Evolutionary conservation across 2,888 invertebrate genomes (phyloP), one percentile per base, ranked within the genome.

Genomic region (Disparrhopalites patrizii): DNA sequence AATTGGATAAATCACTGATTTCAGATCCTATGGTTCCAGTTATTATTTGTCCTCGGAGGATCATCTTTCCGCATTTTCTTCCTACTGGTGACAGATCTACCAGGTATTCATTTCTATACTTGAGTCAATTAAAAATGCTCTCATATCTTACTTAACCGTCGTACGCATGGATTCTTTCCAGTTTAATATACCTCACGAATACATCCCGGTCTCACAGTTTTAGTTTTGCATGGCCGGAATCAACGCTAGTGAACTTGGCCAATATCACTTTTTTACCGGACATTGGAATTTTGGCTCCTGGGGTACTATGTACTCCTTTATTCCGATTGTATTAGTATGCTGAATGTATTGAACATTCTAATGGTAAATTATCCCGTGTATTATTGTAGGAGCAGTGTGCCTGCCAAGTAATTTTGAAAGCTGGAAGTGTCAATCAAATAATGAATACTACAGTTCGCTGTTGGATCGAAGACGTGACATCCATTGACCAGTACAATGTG

Each of bases 161-260:
- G n/a, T n/a, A n/a, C 15, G 38, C 10, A 36, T 10, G 38, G 15
- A 8, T n/a, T 27, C 52, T 28, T 2, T 31, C 23, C 13, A 70
- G 66, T 23, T n/a, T 70, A 3, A 66, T 74, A 3, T 74, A 72
- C 40, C 56, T 74, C 1, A 72, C 71, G 4, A 74, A 74, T 56
- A 23, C 66, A 10, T 72, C 72, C 7, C 13, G 65, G 18, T 60
- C 68, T 25, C 66, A 74, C 31, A 67, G 65, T 15, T 67, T 74
- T 65, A 68, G 67, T 31, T 74, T 68, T 52, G 28, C 56, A 23
- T 74, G 74, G 74, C 66, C 69, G 18, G 68, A 65, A 38, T 33
- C 64, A 20, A 55, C 65, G 1, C 62, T 71, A 25, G 71, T 69
- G 43, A 72, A 71, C 8, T 71, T 69, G n/a, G 69, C 71, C 1